These are phyloP conservation scores for Fulica atra DNA, from an alignment of 2,113 vertebrate species.

Conservation along the genomic window DNA sequence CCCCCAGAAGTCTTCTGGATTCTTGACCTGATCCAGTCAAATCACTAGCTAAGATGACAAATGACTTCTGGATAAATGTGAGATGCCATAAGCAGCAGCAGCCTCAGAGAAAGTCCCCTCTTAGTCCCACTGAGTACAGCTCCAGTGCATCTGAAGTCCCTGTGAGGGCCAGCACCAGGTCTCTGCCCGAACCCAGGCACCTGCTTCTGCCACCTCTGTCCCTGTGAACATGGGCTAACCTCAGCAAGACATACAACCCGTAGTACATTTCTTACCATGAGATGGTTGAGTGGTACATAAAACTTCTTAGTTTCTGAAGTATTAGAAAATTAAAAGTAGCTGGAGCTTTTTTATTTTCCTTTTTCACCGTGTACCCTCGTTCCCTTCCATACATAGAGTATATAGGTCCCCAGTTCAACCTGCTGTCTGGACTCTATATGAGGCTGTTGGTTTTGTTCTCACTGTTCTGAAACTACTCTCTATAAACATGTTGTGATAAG, in stretches of 20 bases:
- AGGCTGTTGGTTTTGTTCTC: constrained; percentile 36
- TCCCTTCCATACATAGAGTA: not conserved
- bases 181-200: not conserved
- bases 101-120: not conserved
- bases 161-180: not conserved
- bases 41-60: not conserved
- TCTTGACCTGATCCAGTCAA: not conserved
- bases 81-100: not conserved
- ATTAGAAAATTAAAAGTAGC: not conserved
- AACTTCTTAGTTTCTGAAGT: not conserved
- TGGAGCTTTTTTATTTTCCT: not conserved
- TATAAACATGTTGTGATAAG: constrained; percentile 44
- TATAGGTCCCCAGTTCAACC: constrained; percentile 1
- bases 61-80: not conserved
- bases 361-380: not conserved
- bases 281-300: not conserved
- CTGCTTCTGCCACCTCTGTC: not conserved
- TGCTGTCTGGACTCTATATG: constrained; percentile 1
- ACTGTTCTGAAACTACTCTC: not conserved
- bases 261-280: not conserved
- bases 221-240: accelerated
- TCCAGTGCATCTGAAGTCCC: not conserved
- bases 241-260: not conserved
- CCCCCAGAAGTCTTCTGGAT: not conserved
- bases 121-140: not conserved